These are phyloP conservation scores for Ibycter americanus DNA, from an alignment of 2,797 vertebrate species.

Conservation along the genomic window DNA sequence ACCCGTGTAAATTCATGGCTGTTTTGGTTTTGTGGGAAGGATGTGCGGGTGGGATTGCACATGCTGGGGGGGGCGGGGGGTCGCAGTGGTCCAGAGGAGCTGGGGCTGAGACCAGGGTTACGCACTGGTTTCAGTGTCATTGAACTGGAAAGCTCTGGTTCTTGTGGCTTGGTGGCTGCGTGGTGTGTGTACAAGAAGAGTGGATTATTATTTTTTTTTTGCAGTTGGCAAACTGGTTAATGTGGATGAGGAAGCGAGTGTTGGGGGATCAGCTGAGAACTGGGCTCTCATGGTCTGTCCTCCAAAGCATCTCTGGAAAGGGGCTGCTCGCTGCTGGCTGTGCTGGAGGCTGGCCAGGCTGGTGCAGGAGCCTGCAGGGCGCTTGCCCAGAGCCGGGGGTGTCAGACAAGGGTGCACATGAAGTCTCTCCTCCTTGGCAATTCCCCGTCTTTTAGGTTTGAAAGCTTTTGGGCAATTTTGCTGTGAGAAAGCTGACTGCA, in stretches of 20 bases:
- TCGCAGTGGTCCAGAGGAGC: neutral
- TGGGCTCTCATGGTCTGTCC: rapidly evolving
- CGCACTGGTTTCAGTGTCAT: neutral
- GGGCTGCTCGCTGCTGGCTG: neutral
- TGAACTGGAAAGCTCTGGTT: neutral
- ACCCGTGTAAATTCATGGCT: rapidly evolving
- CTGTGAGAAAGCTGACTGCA: neutral
- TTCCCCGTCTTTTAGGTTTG: rapidly evolving
- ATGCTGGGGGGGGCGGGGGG: rapidly evolving
- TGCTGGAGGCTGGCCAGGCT: neutral
- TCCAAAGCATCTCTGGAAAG: neutral
- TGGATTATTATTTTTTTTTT: neutral
- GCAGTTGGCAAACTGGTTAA: neutral
- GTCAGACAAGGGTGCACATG: neutral
- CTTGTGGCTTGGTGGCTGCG: neutral
- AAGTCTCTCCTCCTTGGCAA: neutral
- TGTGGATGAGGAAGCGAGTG: neutral
- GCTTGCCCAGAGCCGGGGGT: too few species aligned
- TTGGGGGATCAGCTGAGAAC: neutral
- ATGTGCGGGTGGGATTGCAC: rapidly evolving
- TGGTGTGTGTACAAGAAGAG: neutral
- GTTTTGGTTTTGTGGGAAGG: neutral
- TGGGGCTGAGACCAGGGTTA: neutral
- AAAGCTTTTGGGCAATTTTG: neutral
- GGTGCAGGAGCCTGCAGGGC: neutral